Base-by-base conservation (phyloP, 2,797 vertebrate species). In the Knipowitschia caucasica region DNA sequence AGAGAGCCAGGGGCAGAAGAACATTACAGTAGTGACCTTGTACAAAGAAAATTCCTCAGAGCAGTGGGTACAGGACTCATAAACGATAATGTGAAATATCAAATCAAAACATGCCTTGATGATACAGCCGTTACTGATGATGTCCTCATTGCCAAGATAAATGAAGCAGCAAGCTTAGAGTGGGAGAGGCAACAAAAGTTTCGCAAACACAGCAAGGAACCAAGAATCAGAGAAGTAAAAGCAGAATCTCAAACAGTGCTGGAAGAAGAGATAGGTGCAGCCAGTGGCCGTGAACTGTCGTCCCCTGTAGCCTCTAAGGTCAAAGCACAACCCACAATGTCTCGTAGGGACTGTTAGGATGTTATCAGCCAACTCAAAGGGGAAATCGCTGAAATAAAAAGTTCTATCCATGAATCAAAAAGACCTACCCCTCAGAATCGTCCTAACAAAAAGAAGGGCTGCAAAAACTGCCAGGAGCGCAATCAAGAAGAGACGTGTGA, bases 101-200 rank as follows among this genome's bases (percentile, higher is more conserved):
- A n/a, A n/a, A n/a, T n/a, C n/a, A n/a, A n/a, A n/a, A n/a, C n/a
- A n/a, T n/a, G n/a, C n/a, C n/a, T n/a, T n/a, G n/a, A n/a, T n/a
- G n/a, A n/a, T n/a, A n/a, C n/a, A n/a, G 9, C 4, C 0, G 53
- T 62, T 6, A 72, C 57, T 2, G 53, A 75, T 42, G 68, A 77
- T 21, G 30, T 65, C 4, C 4, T 76, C 3, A 70, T 73, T 31
- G 52, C 34, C 1, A 70, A 64, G 1, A 71, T 57, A 4, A 65
- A 70, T 47, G 35, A 68, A 11, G 56, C 45, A 26, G 47, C 53
- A 4, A 60, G 49, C 18, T 21, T 45, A 11, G 52, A 72, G 4
- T 42, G 30, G 34, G 59, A 67, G 4, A 56, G 52, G 7, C 60
- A 67, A 17, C 56, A 62, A 7, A 71, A 71, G 10, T 58, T 59